A percentile compares a stretch with the other conserved stretches of the same genome.
Evolutionary conservation across 2,888 invertebrate genomes (phyloP).

Genomic region (Tetrapedia diversipes): DNA sequence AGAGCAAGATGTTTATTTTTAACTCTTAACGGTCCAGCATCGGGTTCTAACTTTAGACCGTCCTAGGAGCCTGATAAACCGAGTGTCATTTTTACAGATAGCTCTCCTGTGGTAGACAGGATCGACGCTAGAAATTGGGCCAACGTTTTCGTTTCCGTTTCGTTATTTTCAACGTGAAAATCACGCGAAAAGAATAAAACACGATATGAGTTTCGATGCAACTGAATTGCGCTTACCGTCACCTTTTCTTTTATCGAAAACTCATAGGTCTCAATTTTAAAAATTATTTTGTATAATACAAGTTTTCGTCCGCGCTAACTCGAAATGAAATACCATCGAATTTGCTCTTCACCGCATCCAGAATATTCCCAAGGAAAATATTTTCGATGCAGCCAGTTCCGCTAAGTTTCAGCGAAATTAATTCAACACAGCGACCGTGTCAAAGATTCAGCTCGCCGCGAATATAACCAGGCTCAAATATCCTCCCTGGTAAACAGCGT

Average conservation of each 20-base stretch:
- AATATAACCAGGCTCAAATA: constrained; percentile 28
- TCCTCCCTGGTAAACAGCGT: not conserved
- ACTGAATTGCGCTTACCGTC: too few relatives aligned
- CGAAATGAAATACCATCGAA: not conserved
- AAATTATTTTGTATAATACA: too few relatives aligned
- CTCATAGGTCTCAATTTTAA: too few relatives aligned
- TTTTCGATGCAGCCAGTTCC: constrained; percentile 11
- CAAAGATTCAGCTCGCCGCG: constrained; percentile 6
- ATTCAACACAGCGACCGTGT: not conserved
- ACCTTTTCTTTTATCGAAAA: too few relatives aligned
- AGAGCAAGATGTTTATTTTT: constrained; percentile 23
- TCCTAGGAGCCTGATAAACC: not conserved
- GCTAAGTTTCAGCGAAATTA: constrained; percentile 9
- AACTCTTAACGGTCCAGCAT: constrained; percentile 36
- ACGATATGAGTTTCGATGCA: too few relatives aligned
- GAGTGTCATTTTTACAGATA: not conserved
- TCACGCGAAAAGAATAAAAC: not conserved
- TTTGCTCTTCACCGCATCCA: not conserved
- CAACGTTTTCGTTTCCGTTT: not conserved
- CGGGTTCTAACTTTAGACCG: constrained; percentile 7
- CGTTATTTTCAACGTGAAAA: not conserved
- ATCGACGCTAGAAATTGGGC: not conserved
- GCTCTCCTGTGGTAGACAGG: not conserved
- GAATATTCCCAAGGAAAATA: constrained; percentile 12
- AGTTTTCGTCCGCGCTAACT: not conserved